A percentile compares a stretch with the other conserved stretches of the same genome.
phyloP scores from a whole-genome alignment of 1,140 invertebrate genomes.

The Chionoecetes opilio region DNA sequence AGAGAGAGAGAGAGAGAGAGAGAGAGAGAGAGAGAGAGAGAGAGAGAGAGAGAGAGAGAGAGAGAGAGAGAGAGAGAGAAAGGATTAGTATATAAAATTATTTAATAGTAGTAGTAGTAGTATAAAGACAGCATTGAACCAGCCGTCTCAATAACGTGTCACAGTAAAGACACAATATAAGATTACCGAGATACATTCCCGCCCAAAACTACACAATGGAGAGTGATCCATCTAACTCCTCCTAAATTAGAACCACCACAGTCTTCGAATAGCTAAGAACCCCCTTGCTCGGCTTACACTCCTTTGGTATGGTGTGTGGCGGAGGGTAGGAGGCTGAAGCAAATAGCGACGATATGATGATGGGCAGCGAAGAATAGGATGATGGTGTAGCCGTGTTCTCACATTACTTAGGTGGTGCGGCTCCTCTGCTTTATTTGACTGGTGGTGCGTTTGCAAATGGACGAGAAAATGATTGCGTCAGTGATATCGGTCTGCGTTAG shows the following conservation, averaged over 20 bases:
- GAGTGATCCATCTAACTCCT: slow-evolving; percentile 77
- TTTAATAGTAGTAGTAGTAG: not conserved
- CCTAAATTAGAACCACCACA: slow-evolving; percentile 74
- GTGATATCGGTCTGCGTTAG: not conserved
- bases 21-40: too few species aligned
- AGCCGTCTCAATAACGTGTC: not conserved
- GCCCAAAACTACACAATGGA: slow-evolving; percentile 76
- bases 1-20: too few species aligned
- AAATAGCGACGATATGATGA: not conserved
- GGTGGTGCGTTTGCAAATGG: not conserved
- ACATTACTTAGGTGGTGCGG: not conserved
- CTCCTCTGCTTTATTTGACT: slow-evolving; percentile 7
- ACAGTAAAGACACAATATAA: slow-evolving; percentile 67
- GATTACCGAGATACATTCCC: slow-evolving; percentile 75
- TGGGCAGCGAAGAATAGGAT: not conserved
- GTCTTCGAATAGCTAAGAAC: slow-evolving; percentile 76
- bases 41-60: too few species aligned
- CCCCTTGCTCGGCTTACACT: slow-evolving; percentile 38
- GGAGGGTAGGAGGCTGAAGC: not conserved
- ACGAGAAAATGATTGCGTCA: not conserved
- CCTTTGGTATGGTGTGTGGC: not conserved
- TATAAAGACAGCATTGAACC: not conserved
- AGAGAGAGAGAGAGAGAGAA: not conserved
- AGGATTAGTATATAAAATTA: not conserved
- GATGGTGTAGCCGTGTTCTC: slow-evolving; percentile 27